Percentiles rank a stretch among this genome's conserved stretches.
Conservation (phyloP, 2,797 vertebrate species). For the Molothrus aeneus region DNA sequence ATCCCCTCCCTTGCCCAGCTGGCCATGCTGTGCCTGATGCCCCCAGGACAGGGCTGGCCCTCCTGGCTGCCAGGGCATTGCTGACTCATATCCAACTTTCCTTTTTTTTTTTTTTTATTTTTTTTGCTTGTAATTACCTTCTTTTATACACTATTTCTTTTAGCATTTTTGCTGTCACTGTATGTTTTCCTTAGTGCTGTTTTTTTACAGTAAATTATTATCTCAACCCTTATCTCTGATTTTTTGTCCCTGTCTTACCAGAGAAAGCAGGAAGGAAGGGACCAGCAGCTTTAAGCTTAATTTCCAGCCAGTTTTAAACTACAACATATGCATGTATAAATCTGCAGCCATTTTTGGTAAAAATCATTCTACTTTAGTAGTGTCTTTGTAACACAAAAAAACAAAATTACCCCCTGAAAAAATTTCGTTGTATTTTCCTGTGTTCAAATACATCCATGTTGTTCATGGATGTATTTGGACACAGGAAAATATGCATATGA, state of each 20-base stretch:
- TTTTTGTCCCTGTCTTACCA: not conserved
- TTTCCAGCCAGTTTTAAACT: not conserved
- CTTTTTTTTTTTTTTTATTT: not conserved
- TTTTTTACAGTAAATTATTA: not conserved
- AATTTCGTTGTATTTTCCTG: not conserved
- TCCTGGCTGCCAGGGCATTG: not conserved
- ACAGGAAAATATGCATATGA: not conserved
- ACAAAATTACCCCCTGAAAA: not conserved
- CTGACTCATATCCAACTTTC: not conserved
- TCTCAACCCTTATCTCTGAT: not conserved
- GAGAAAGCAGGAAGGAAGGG: not conserved
- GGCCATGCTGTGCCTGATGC: fast-evolving
- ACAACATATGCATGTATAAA: not conserved
- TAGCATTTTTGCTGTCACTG: not conserved
- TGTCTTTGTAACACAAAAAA: not conserved
- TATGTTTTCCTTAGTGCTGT: not conserved
- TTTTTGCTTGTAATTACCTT: not conserved
- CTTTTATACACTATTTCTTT: not conserved
- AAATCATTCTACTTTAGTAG: not conserved
- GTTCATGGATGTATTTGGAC: not conserved
- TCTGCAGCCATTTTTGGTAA: not conserved
- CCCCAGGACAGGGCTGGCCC: fast-evolving
- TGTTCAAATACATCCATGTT: not conserved
- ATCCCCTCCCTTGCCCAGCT: fast-evolving
- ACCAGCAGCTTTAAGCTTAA: not conserved